Conservation (phyloP, 2,797 vertebrate species). For the Gymnocypris eckloni region DNA sequence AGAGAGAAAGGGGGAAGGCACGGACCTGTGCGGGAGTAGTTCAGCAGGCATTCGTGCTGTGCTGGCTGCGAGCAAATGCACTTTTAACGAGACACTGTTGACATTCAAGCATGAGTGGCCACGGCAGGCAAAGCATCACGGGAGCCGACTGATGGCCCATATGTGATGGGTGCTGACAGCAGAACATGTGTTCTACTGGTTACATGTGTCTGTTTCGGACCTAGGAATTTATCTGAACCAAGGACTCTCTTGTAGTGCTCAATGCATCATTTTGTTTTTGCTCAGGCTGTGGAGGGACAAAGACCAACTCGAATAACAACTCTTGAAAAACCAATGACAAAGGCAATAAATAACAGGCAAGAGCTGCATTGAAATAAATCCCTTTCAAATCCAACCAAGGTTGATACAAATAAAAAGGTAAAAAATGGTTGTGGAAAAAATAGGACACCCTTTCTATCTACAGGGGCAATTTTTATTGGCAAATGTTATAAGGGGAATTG, state of each 20-base stretch:
- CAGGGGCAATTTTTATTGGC: constrained; percentile 44
- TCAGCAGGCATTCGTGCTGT: constrained; percentile 3
- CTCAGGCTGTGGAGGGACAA: constrained; percentile 46
- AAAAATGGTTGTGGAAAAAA: constrained; percentile 42
- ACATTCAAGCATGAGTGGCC: constrained; percentile 66
- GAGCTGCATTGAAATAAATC: constrained; percentile 54
- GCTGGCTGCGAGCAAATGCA: constrained; percentile 47
- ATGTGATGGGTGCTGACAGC: constrained; percentile 33
- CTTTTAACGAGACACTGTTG: constrained; percentile 58
- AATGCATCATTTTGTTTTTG: constrained; percentile 15
- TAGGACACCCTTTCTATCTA: constrained; percentile 45
- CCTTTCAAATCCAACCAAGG: constrained; percentile 50
- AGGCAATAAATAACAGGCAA: constrained; percentile 54
- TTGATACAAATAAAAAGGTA: constrained; percentile 56
- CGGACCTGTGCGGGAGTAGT: constrained; percentile 40
- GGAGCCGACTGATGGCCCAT: constrained; percentile 25
- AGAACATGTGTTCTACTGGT: constrained; percentile 22
- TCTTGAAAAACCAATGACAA: constrained; percentile 63
- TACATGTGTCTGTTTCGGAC: constrained; percentile 11
- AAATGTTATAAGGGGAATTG: constrained; percentile 48
- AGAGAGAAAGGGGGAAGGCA: constrained; percentile 28
- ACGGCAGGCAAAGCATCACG: constrained; percentile 20
- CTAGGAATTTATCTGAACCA: constrained; percentile 47
- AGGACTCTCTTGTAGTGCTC: constrained; percentile 44
- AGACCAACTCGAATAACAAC: constrained; percentile 42